Evolutionary conservation across 2,888 invertebrate genomes (phyloP).

Genomic region (Drosophila hamatofila): DNA sequence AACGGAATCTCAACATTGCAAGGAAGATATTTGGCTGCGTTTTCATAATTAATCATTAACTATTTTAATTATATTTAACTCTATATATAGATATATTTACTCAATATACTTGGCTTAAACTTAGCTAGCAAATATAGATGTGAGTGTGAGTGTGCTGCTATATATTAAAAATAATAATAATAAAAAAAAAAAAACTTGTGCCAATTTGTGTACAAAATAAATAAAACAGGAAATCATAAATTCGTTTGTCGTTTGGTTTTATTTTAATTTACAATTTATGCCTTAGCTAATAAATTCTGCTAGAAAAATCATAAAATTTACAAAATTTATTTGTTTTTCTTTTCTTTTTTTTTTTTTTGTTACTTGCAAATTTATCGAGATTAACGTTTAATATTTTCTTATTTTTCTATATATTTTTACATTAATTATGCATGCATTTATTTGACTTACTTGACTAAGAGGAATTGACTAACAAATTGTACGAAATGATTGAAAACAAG

Average conservation of each 20-base stretch:
- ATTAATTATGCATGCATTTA: slow-evolving; percentile 34
- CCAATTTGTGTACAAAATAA: slow-evolving; percentile 16
- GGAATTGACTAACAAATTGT: slow-evolving; percentile 58
- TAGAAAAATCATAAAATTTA: slow-evolving; percentile 65
- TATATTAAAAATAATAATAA: slow-evolving; percentile 1
- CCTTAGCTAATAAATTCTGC: slow-evolving; percentile 73
- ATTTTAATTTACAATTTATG: slow-evolving; percentile 40
- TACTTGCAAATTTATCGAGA: slow-evolving; percentile 56
- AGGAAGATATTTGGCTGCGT: slow-evolving; percentile 77
- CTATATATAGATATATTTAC: slow-evolving; percentile 11
- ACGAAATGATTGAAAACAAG: slow-evolving; percentile 58
- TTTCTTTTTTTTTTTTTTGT: not conserved
- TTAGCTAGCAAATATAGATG: slow-evolving; percentile 21
- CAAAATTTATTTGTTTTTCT: slow-evolving; percentile 15
- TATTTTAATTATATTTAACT: slow-evolving; percentile 4
- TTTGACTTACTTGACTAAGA: slow-evolving; percentile 45
- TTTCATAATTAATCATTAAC: slow-evolving; percentile 8
- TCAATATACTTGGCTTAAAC: slow-evolving; percentile 42
- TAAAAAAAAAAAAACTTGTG: not conserved
- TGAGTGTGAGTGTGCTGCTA: not conserved
- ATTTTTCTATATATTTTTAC: slow-evolving; percentile 22
- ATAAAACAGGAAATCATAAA: slow-evolving; percentile 53
- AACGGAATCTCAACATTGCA: slow-evolving; percentile 82
- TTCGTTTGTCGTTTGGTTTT: slow-evolving; percentile 49
- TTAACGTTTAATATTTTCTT: slow-evolving; percentile 40